Conservation (phyloP, 2,888 invertebrate genomes). For the Archips crataeganus region DNA sequence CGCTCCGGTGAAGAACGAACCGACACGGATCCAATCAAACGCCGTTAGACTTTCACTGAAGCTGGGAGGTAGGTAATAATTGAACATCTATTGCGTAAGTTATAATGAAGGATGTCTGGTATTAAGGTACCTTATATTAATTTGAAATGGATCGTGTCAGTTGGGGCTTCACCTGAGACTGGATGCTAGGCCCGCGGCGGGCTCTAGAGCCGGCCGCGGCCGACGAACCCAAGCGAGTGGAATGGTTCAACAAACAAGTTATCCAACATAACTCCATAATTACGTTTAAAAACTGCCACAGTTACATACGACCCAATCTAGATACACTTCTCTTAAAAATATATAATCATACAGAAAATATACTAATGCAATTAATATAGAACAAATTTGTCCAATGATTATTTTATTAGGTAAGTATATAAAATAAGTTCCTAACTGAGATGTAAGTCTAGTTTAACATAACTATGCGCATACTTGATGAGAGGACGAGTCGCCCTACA, state of each 20-base stretch:
- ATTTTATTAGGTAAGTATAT: slow-evolving; percentile 54
- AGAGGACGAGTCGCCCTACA: slow-evolving; percentile 14
- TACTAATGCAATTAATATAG: slow-evolving; percentile 59
- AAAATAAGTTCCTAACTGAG: slow-evolving; percentile 69
- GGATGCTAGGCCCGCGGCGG: background rate
- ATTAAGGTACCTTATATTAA: background rate
- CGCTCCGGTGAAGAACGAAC: background rate
- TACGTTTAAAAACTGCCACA: slow-evolving; percentile 44
- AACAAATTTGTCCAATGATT: slow-evolving; percentile 65
- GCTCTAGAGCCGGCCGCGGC: background rate
- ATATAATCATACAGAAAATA: slow-evolving; percentile 69
- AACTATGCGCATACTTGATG: slow-evolving; percentile 54
- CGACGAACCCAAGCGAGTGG: slow-evolving; percentile 36
- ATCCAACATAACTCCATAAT: slow-evolving; percentile 26
- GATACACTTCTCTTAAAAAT: slow-evolving; percentile 67
- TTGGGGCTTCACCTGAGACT: background rate
- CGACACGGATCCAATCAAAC: background rate
- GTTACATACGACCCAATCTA: slow-evolving; percentile 53
- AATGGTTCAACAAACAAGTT: slow-evolving; percentile 30
- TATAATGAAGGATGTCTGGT: too few species aligned
- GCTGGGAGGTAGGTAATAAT: background rate
- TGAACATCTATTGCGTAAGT: background rate
- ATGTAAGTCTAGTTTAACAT: slow-evolving; percentile 65
- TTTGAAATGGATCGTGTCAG: background rate
- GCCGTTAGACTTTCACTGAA: background rate